Evolutionary conservation across 30 jellyfish, hydroid and myxozoan species (phyloP).

Genomic region (Chrysaora quinquecirrha): DNA sequence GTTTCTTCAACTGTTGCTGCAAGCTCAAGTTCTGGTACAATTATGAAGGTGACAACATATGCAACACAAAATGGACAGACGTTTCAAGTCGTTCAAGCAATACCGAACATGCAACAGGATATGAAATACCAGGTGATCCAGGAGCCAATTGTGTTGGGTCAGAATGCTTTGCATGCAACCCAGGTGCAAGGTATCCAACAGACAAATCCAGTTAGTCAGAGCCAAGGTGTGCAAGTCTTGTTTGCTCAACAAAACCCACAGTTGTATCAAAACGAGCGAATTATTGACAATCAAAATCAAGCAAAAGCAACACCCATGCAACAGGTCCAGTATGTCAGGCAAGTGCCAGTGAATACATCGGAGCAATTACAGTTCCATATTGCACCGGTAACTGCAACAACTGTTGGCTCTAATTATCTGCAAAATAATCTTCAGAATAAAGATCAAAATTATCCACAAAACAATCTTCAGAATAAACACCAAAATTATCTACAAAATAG

Average conservation of each 20-base stretch:
- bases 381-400: not conserved
- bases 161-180: not conserved
- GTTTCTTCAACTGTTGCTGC: conserved; percentile 28
- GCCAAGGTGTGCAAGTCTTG: not conserved
- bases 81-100: conserved; percentile 87
- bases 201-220: not conserved
- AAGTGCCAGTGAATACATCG: not conserved
- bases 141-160: conserved; percentile 47
- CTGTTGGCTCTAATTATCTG: not conserved
- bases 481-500: not conserved
- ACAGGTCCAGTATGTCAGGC: not conserved
- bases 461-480: not conserved
- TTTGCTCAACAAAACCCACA: not conserved
- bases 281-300: not conserved
- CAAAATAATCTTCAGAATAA: not conserved
- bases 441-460: not conserved
- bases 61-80: conserved; percentile 86
- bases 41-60: conserved; percentile 76
- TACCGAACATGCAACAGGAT: conserved; percentile 62
- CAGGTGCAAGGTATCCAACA: not conserved
- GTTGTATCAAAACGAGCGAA: not conserved
- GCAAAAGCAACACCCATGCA: not conserved
- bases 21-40: conserved; percentile 30
- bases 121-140: conserved; percentile 64
- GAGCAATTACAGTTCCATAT: not conserved